Evolutionary conservation across 1,140 invertebrate genomes (phyloP).

Genomic region (Sweltsa coloradensis): DNA sequence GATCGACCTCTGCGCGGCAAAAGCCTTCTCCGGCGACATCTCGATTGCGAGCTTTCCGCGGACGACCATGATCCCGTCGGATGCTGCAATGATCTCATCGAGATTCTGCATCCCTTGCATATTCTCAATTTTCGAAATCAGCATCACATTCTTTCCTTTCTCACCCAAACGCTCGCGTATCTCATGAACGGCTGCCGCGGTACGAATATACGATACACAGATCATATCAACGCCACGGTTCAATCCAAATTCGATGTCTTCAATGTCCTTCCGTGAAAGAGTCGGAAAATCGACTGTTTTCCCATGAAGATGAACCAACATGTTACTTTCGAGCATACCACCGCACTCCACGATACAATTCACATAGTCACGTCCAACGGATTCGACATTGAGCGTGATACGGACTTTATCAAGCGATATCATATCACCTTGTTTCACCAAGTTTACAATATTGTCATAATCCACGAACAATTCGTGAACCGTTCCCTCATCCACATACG

Average conservation of each 20-base stretch:
- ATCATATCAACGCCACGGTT: conserved; percentile 95
- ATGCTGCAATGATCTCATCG: conserved; percentile 84
- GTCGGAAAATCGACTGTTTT: conserved; percentile 93
- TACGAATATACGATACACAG: conserved; percentile 96
- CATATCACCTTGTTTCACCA: conserved; percentile 38
- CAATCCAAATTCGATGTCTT: conserved; percentile 88
- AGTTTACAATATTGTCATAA: conserved; percentile 55
- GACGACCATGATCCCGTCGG: conserved; percentile 96
- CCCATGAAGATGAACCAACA: conserved; percentile 95
- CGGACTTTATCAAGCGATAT: conserved; percentile 83
- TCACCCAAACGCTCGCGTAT: conserved; percentile 81
- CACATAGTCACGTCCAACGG: too few relatives aligned
- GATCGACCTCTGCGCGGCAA: conserved; percentile 96
- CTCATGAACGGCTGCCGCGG: conserved; percentile 76
- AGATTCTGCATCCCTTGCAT: conserved; percentile 92
- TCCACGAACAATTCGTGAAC: conserved; percentile 44
- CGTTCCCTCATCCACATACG: conserved; percentile 39
- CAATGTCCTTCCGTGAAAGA: conserved; percentile 95
- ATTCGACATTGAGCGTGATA: conserved; percentile 81
- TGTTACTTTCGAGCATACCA: conserved; percentile 87
- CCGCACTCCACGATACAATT: conserved; percentile 91
- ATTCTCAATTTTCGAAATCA: conserved; percentile 97
- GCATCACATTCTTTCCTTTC: conserved; percentile 85
- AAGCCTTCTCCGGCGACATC: conserved; percentile 97
- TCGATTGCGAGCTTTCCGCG: conserved; percentile 95